A percentile compares a stretch with the other conserved stretches of the same genome.
Evolutionary conservation across 1,140 invertebrate species (phyloP).

Genomic region (Neodiprion virginianus): DNA sequence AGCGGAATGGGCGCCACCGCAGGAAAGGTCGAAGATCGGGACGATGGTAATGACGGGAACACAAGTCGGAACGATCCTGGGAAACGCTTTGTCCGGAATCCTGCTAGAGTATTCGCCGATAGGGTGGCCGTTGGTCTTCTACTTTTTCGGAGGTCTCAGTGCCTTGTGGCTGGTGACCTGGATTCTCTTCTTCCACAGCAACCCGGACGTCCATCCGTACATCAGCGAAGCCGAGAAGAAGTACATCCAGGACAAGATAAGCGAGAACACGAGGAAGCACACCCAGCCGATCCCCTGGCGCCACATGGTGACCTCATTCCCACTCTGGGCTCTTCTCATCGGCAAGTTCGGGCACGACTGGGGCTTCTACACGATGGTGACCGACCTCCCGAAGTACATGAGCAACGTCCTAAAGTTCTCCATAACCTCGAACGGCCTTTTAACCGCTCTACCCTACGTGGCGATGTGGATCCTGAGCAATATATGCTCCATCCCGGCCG

Average conservation of each 20-base stretch:
- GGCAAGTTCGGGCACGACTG: slow-evolving; percentile 68
- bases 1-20: slow-evolving; percentile 67
- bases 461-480: slow-evolving; percentile 42
- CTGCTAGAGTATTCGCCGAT: slow-evolving; percentile 46
- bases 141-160: slow-evolving; percentile 60
- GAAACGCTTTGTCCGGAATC: slow-evolving; percentile 51
- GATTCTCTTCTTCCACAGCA: slow-evolving; percentile 63
- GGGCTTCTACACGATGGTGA: too few relatives aligned
- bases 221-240: slow-evolving; percentile 71
- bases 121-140: slow-evolving; percentile 61
- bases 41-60: slow-evolving; percentile 71
- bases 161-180: slow-evolving; percentile 49
- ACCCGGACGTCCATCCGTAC: slow-evolving; percentile 73
- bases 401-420: slow-evolving; percentile 78
- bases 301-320: slow-evolving; percentile 73
- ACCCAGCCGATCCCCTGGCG: slow-evolving; percentile 70
- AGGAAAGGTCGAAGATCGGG: slow-evolving; percentile 53
- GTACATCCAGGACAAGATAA: slow-evolving; percentile 62
- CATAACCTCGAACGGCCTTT: slow-evolving; percentile 41
- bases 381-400: too few relatives aligned
- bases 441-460: slow-evolving; percentile 42
- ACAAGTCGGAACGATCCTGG: slow-evolving; percentile 66
- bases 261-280: slow-evolving; percentile 56
- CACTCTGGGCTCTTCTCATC: slow-evolving; percentile 72
- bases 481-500: slow-evolving; percentile 47